A percentile compares a stretch with the other conserved stretches of the same genome.
Conservation (phyloP, 2,888 invertebrate species). For the Drosophila mayaguana region DNA sequence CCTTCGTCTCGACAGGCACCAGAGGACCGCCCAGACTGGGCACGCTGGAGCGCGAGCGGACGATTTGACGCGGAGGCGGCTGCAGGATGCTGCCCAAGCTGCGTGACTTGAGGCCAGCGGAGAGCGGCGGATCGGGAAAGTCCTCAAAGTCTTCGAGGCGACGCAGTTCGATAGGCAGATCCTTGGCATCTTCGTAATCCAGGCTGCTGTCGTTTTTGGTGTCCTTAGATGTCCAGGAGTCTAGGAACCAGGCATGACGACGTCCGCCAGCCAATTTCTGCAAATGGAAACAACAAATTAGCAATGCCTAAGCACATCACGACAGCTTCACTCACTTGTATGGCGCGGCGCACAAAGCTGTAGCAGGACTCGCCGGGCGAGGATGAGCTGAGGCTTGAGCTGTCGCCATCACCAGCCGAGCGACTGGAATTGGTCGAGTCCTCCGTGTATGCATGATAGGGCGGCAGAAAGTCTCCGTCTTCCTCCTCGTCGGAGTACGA, state of each 20-base stretch:
- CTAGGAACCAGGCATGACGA: slow-evolving; percentile 91
- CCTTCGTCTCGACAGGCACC: slow-evolving; percentile 59
- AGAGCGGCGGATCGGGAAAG: slow-evolving; percentile 87
- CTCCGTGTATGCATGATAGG: slow-evolving; percentile 89
- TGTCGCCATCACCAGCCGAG: slow-evolving; percentile 88
- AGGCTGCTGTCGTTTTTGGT: slow-evolving; percentile 87
- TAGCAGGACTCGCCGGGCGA: slow-evolving; percentile 97
- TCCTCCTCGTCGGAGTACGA: slow-evolving; percentile 85
- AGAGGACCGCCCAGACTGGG: slow-evolving; percentile 87
- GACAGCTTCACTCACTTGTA: slow-evolving; percentile 87
- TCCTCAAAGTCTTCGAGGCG: slow-evolving; percentile 89
- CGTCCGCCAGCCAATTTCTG: slow-evolving; percentile 92
- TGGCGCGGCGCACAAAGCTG: slow-evolving; percentile 94
- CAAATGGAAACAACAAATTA: background rate
- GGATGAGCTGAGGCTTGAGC: slow-evolving; percentile 91
- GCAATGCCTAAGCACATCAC: background rate
- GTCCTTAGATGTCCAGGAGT: slow-evolving; percentile 90
- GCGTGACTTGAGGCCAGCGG: slow-evolving; percentile 91
- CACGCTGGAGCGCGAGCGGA: slow-evolving; percentile 91
- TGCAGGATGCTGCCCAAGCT: slow-evolving; percentile 94
- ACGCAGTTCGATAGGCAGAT: slow-evolving; percentile 93
- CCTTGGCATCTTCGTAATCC: slow-evolving; percentile 89
- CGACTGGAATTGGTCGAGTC: slow-evolving; percentile 89
- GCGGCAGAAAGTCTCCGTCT: slow-evolving; percentile 86
- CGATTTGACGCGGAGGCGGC: slow-evolving; percentile 89